Conservation (phyloP, 2,113 vertebrate genomes). For the Anoura caudifer region DNA sequence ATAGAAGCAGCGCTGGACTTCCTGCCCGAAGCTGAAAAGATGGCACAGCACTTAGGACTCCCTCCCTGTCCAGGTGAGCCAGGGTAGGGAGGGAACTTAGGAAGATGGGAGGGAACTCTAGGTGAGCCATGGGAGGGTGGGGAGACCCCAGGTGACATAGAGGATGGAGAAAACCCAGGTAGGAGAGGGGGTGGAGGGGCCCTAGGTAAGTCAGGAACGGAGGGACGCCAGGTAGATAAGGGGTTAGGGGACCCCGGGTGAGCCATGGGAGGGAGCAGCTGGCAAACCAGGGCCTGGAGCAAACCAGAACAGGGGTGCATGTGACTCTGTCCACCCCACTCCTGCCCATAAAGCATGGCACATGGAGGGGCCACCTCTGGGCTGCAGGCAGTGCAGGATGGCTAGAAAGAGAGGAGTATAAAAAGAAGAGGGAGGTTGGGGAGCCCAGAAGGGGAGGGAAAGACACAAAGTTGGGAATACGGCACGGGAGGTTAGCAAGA, state of each 20-base stretch:
- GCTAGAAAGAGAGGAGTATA: background rate
- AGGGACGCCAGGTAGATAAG: background rate
- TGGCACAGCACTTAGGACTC: slow-evolving; percentile 18
- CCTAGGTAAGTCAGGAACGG: too few relatives aligned
- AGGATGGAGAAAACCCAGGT: background rate
- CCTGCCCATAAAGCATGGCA: background rate
- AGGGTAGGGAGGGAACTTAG: background rate
- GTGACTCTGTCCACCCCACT: background rate
- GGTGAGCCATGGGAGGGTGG: background rate
- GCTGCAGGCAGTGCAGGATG: too few relatives aligned
- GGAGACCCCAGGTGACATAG: background rate
- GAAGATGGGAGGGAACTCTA: background rate
- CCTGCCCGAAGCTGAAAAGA: background rate
- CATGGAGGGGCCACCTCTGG: background rate
- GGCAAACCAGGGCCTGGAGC: too few relatives aligned
- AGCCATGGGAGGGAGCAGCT: background rate
- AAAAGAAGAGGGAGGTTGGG: background rate
- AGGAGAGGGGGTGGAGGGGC: background rate
- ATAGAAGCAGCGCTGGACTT: slow-evolving; percentile 17
- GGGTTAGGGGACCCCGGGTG: too few relatives aligned
- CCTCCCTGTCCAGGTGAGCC: slow-evolving; percentile 21
- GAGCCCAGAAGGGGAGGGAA: too few relatives aligned
- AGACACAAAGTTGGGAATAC: background rate
- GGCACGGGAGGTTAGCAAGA: background rate
- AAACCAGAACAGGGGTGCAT: too few relatives aligned